These are phyloP conservation scores for Zeus faber DNA, from an alignment of 2,113 vertebrate genomes.

Conservation along the genomic window DNA sequence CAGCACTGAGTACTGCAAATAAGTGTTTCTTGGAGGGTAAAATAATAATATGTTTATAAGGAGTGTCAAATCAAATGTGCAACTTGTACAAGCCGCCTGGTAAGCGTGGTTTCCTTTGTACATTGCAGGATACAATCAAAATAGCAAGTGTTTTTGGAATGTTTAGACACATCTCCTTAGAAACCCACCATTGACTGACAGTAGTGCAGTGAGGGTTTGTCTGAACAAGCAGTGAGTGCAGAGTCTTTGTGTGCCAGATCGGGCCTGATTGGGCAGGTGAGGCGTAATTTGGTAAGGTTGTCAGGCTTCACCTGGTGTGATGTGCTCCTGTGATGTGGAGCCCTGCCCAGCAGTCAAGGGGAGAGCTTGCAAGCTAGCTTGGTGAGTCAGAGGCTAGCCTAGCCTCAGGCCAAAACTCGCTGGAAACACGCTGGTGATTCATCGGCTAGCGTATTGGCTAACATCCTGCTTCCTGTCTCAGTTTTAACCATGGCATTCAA, in stretches of 20 bases:
- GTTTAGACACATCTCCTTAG: constrained; percentile 13
- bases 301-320: no score
- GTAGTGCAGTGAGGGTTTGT: not conserved
- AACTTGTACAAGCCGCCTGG: not conserved
- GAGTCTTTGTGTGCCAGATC: not conserved
- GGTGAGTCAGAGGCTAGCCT: constrained; percentile 53
- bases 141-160: constrained; percentile 21
- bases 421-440: constrained; percentile 49
- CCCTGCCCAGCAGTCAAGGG: constrained; percentile 18
- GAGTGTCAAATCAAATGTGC: no score
- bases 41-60: not conserved
- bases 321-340: no score
- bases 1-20: no score
- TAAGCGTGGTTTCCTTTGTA: constrained; percentile 1
- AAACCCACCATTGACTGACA: not conserved
- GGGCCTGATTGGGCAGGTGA: not conserved
- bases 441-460: constrained; percentile 56
- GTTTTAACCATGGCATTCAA: constrained; percentile 21
- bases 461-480: constrained; percentile 54
- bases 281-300: constrained; percentile 24
- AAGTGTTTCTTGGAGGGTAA: no score
- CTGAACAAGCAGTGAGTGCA: not conserved
- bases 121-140: constrained; percentile 2
- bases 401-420: constrained; percentile 25
- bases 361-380: constrained; percentile 26